Evolutionary conservation across 2,113 vertebrate species (phyloP).

Genomic region (Mustela lutreola): DNA sequence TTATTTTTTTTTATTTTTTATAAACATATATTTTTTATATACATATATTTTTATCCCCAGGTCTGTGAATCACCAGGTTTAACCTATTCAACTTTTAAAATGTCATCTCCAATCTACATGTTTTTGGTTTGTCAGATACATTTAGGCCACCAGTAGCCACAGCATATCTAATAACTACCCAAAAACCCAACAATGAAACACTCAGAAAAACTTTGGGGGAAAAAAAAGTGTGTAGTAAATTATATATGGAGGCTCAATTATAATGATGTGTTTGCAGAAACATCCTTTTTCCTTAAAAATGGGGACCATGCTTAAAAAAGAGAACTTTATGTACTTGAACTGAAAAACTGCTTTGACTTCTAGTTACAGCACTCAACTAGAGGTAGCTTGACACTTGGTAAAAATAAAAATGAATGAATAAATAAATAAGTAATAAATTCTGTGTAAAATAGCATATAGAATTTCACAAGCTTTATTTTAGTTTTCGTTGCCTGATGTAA

Average conservation of each 20-base stretch:
- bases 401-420: neutral
- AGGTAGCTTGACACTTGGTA: neutral
- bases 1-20: too few relatives aligned
- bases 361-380: neutral
- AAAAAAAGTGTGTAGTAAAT: neutral
- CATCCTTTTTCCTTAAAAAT: neutral
- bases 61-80: too few relatives aligned
- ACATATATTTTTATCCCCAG: too few relatives aligned
- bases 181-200: neutral
- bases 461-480: neutral
- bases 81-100: neutral
- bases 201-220: neutral
- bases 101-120: neutral
- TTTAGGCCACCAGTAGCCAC: neutral
- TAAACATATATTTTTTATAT: too few relatives aligned
- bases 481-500: neutral
- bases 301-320: neutral
- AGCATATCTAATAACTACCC: neutral
- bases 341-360: neutral
- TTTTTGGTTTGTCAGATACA: neutral
- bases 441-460: neutral
- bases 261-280: neutral
- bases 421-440: neutral
- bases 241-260: neutral
- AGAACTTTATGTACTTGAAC: neutral